Evolutionary conservation across 2,888 invertebrate genomes (phyloP), one percentile per base, ranked within the genome.

Genomic region (Autographa pulchrina): DNA sequence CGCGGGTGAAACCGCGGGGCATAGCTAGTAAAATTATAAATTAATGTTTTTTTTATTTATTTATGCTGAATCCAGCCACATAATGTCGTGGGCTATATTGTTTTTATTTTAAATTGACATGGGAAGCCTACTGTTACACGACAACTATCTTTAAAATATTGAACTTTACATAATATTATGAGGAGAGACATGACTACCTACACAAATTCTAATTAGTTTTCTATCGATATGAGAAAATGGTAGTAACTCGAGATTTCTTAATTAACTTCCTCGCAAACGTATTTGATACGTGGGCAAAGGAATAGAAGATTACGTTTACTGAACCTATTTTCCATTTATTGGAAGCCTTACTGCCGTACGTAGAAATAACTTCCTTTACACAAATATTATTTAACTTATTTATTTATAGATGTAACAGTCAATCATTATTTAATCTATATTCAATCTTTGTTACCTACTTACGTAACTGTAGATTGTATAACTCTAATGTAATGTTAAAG

Each of bases 241-340:
- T 25, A 56, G 25, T 13, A 56, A 56, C 20, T 56, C 25, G 54
- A 56, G 54, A 56, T 13, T 25, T 56, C 54, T 56, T 54, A 56
- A 56, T 56, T 56, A 56, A 56, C 54, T 54, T 52, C 9, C 52
- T 54, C 54, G 54, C 54, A 11, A 54, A 25, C 25, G 54, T 54
- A 54, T 54, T 56, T 25, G 54, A 25, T 56, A 20, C 13, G 13
- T 14, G 25, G 20, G 13, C 13, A 56, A 11, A 56, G 54, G 9
- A 13, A 56, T 18, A 13, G 9, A 25, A 25, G 1, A 25, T 20
- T 20, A 56, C 13, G 13, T 20, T 20, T 25, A 56, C 13, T 13
- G 20, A 11, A 5, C 25, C 25, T 25, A 20, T 20, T 3, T 56
- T 48, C n/a, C 7, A 48, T 7, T 48, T n/a, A 48, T n/a, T 48